A percentile compares a stretch with the other conserved stretches of the same genome.
Evolutionary conservation across 1,140 invertebrate genomes (phyloP).

Genomic region (Diuraphis noxia): DNA sequence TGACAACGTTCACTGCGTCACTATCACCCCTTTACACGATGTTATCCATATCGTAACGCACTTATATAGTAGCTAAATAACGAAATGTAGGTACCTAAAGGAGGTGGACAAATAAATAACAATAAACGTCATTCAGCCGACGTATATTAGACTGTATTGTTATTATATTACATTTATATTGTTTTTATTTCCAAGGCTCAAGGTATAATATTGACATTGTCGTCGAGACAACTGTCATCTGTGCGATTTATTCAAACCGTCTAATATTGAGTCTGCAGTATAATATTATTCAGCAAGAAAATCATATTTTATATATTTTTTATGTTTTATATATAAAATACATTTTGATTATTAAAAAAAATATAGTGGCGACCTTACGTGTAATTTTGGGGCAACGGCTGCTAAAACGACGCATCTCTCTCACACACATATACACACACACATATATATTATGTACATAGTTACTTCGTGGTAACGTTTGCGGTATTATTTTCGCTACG

Average conservation of each 20-base stretch:
- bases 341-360: not conserved
- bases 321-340: not conserved
- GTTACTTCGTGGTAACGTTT: not conserved
- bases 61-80: not conserved
- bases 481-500: not conserved
- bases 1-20: not conserved
- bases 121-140: not conserved
- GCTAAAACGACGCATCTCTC: not conserved
- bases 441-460: not conserved
- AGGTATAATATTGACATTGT: slow-evolving; percentile 28
- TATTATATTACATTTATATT: slow-evolving; percentile 10
- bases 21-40: not conserved
- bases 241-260: slow-evolving; percentile 14
- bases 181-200: not conserved
- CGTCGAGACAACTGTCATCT: slow-evolving; percentile 12
- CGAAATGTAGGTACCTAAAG: no score
- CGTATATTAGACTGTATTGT: not conserved
- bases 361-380: not conserved
- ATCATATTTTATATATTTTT: not conserved
- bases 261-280: not conserved
- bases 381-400: not conserved
- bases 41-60: not conserved
- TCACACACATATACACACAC: no score
- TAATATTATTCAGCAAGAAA: not conserved
- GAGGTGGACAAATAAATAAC: not conserved